Percentiles rank a stretch among this genome's conserved stretches.
These are phyloP conservation scores for Papilio protenor DNA, from an alignment of 2,888 invertebrate genomes.

Conservation along the genomic window DNA sequence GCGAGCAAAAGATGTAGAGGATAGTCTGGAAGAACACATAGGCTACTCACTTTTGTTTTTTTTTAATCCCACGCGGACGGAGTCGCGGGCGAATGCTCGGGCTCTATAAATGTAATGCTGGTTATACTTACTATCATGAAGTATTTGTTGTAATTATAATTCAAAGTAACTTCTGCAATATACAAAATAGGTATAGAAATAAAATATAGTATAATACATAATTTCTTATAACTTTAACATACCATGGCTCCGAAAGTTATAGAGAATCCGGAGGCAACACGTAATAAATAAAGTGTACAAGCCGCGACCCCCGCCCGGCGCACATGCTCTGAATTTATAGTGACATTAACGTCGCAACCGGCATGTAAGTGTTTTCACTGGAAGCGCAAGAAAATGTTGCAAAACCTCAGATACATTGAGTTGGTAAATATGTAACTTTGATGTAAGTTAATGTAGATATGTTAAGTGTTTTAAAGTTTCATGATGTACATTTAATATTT, in stretches of 20 bases:
- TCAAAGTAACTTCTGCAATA: too few relatives aligned
- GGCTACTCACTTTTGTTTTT: too few relatives aligned
- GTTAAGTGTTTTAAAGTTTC: background rate
- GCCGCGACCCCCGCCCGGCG: constrained; percentile 28
- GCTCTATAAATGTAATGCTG: too few relatives aligned
- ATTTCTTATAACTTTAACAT: background rate
- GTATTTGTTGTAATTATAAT: too few relatives aligned
- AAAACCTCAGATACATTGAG: constrained; percentile 2
- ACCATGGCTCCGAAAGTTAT: background rate
- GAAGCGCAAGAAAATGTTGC: constrained; percentile 13
- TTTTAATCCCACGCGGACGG: too few relatives aligned
- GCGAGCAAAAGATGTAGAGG: too few relatives aligned
- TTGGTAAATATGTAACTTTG: constrained; percentile 1
- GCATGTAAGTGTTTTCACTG: constrained; percentile 32
- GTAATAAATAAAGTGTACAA: constrained; percentile 41
- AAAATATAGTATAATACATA: background rate
- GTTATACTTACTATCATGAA: too few relatives aligned
- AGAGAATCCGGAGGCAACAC: constrained; percentile 27
- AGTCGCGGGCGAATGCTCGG: too few relatives aligned
- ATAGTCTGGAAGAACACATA: too few relatives aligned
- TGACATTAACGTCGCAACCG: constrained; percentile 39
- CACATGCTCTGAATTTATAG: constrained; percentile 43
- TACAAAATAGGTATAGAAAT: background rate
- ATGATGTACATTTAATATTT: background rate
- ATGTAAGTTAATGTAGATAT: background rate